Evolutionary conservation across 1,140 invertebrate genomes (phyloP), one percentile per base, ranked within the genome.

Genomic region (Pentalonia nigronervosa): DNA sequence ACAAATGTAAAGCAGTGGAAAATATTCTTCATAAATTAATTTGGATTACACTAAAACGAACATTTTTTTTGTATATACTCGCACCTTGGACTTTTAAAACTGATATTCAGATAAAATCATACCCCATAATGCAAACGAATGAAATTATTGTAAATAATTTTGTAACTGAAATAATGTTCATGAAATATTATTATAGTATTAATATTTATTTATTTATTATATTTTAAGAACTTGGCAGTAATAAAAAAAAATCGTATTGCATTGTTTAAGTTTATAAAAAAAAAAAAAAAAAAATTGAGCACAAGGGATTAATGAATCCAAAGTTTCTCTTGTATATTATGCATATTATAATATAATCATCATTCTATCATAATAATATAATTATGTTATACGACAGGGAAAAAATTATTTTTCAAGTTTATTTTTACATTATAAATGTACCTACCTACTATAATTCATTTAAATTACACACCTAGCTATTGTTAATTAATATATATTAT

Each of bases 401-500:
- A 76, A 76, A 53, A 76, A 76, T n/a, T 76, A 76, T 76, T 34
- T 34, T 76, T 76, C 60, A 76, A n/a, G 60, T 34, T 76, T 76
- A 76, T 76, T 76, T 76, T 76, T 76, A 76, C 30, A n/a, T 76
- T 76, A 76, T n/a, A 17, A 76, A 76, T 76, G 25, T 67, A n/a
- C 60, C 60, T 67, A n/a, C 60, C 60, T 76, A 76, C 30, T 67
- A n/a, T 67, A 67, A 76, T 76, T 76, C 60, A 76, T n/a, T 76
- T 76, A 76, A 76, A 76, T 34, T 76, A 76, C 60, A 76, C n/a
- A 76, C 30, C 60, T 76, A 76, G 60, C n/a, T 76, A 76, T 76
- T 76, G 60, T 34, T 76, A 76, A 76, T 76, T 76, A n/a, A 76
- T 76, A 76, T 76, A 76, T 76, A 76, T 76, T 76, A 76, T 76